A percentile compares a stretch with the other conserved stretches of the same genome.
phyloP scores from a whole-genome alignment of 1,140 invertebrate genomes.

The Pseudomyrmex flavicornis region DNA sequence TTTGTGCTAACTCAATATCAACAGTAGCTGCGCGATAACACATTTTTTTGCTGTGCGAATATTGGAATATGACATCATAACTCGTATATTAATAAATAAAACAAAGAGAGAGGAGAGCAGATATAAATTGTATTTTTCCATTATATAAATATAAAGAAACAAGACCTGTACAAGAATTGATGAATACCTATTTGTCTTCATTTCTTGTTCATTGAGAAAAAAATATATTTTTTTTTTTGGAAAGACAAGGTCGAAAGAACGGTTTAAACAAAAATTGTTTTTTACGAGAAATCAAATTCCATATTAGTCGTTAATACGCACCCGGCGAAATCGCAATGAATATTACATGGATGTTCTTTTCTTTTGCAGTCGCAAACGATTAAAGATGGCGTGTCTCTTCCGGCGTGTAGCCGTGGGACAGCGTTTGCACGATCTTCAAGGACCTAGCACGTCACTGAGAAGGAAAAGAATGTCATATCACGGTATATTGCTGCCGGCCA shows the following conservation, averaged over 20 bases:
- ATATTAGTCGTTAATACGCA: slow-evolving; percentile 24
- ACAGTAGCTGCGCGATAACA: slow-evolving; percentile 24
- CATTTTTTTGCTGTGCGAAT: slow-evolving; percentile 13
- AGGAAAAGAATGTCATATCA: slow-evolving; percentile 65
- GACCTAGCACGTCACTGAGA: not conserved
- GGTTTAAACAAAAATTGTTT: not conserved
- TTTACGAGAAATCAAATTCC: slow-evolving; percentile 12
- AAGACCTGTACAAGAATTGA: too few species aligned
- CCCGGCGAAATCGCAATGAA: slow-evolving; percentile 19
- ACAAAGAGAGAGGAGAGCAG: not conserved
- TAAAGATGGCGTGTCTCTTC: slow-evolving; percentile 38
- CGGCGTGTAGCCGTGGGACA: slow-evolving; percentile 41
- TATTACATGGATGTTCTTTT: not conserved
- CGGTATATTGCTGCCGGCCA: slow-evolving; percentile 60
- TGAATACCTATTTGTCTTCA: too few species aligned
- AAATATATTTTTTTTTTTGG: not conserved
- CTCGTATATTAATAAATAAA: not conserved
- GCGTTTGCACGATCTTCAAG: slow-evolving; percentile 42
- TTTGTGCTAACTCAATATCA: slow-evolving; percentile 46
- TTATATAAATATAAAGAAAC: too few species aligned
- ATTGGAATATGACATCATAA: slow-evolving; percentile 24
- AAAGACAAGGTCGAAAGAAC: not conserved
- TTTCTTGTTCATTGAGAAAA: too few species aligned
- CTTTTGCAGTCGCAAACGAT: slow-evolving; percentile 20
- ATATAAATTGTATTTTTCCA: too few species aligned